Evolutionary conservation across 1,140 invertebrate species (phyloP), one percentile per base, ranked within the genome.

Genomic region (Drosophila bocki): DNA sequence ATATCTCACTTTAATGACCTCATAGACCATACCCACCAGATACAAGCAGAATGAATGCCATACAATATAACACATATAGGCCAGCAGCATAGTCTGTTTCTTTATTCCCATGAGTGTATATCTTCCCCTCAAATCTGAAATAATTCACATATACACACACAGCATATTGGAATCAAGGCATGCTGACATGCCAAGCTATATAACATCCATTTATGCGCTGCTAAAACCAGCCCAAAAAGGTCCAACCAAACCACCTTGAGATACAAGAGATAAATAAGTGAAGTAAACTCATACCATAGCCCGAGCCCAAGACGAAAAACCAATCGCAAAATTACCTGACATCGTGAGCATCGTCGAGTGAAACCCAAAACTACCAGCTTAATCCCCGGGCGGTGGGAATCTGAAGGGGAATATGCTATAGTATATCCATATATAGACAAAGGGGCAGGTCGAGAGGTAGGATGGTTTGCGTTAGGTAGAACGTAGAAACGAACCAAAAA

Each of bases 301-400:
- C 56, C 53, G 39, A 59, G 47, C 67, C 67, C 54, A 74, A 72
- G 68, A 74, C 68, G 44, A 64, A 83, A 81, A 88, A 78, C 86
- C 78, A 88, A 84, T 81, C 78, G 75, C 47, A 56, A 84, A 80
- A 86, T 67, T 77, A 75, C 72, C 82, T 78, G 70, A 48, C 60
- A 77, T 60, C 60, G 67, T 76, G 45, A 75, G 63, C 72, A 54
- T 54, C 53, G 53, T 56, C 74, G 74, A 86, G 59, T 72, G 67
- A 75, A 75, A 78, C 64, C 72, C 56, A 75, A 80, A 80, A 81
- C 75, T 78, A 78, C 63, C 75, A 78, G 57, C 72, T 51, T 68
- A 77, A 77, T 65, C 53, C 75, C 56, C 35, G 32, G 19, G 45
- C 57, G 72, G 42, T 53, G 44, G 41, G 56, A 56, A 37, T 45